phyloP scores from a whole-genome alignment of 1,140 invertebrate genomes.

The Drosophila nasuta region DNA sequence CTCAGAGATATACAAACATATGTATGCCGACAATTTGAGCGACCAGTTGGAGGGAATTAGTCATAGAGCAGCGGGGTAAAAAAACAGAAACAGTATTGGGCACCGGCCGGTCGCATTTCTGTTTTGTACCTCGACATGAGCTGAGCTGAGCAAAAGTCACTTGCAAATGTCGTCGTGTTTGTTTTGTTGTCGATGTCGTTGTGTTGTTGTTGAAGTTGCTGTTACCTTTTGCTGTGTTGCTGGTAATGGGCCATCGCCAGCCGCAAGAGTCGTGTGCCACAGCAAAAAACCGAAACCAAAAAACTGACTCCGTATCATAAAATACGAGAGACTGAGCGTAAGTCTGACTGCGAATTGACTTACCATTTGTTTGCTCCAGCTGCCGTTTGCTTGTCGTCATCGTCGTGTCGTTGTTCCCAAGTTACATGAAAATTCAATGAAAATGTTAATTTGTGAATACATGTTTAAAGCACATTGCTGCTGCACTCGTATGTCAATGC shows the following conservation, averaged over 20 bases:
- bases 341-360: constrained; percentile 48
- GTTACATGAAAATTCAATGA: constrained; percentile 51
- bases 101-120: constrained; percentile 59
- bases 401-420: constrained; percentile 20
- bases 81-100: constrained; percentile 21
- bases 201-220: constrained; percentile 12
- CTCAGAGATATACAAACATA: not conserved
- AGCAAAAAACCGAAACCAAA: constrained; percentile 23
- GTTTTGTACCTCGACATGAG: constrained; percentile 35
- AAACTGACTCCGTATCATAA: constrained; percentile 39
- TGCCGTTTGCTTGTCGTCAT: constrained; percentile 41
- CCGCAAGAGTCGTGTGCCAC: constrained; percentile 56
- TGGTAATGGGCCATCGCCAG: constrained; percentile 51
- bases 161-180: constrained; percentile 53
- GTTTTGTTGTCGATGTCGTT: constrained; percentile 10
- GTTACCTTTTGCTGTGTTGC: constrained; percentile 19
- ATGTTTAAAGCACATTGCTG: constrained; percentile 18
- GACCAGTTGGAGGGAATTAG: constrained; percentile 51
- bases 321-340: constrained; percentile 41
- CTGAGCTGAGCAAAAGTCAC: constrained; percentile 35
- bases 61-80: constrained; percentile 59
- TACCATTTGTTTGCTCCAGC: constrained; percentile 41
- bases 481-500: constrained; percentile 23
- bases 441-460: constrained; percentile 56
- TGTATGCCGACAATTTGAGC: constrained; percentile 9